Base-by-base conservation (phyloP, 23 tunicate species). In the Phallusia fumigata region DNA sequence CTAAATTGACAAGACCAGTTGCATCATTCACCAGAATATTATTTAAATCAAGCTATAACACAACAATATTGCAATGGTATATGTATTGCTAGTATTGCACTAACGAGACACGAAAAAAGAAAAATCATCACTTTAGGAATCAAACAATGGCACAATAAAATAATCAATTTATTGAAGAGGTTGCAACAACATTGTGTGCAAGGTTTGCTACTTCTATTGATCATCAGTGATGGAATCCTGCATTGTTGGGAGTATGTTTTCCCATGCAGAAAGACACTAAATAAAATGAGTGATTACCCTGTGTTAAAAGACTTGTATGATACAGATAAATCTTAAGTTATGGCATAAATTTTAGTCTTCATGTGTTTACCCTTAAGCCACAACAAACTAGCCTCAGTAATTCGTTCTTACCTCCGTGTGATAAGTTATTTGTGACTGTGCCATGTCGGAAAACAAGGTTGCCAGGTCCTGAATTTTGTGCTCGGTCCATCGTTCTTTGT, bases 241-340 rank as follows among this genome's bases (percentile, higher is more conserved):
- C 87, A 91, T 78, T 40, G 89, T 32, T 34, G 98, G 93, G 11
- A 93, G 36, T 33, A 93, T 74, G 21, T 84, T 36, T 36, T 93
- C 98, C 93, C 93, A 93, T 34, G 98, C 89, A 10, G 82, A 33
- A 22, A 93, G 73, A 85, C 98, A 93, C 84, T 93, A 81, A 19
- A 83, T 15, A 34, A 45, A 80, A 24, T 64, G 2, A 21, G 1
- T 6, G 1, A 24, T 24, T 21, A 6, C 16, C 8, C 26, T 22
- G 69, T 6, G 28, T 58, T 58, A 21, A 6, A 22, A 8, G 69
- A n/a, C n/a, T n/a, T n/a, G n/a, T n/a, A n/a, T n/a, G n/a, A n/a
- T n/a, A n/a, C n/a, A n/a, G n/a, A n/a, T n/a, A n/a, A n/a, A n/a
- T n/a, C n/a, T n/a, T n/a, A n/a, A n/a, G n/a, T n/a, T n/a, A n/a